These are phyloP conservation scores for Pseudoips prasinana DNA, from an alignment of 2,888 invertebrate species.

Conservation along the genomic window DNA sequence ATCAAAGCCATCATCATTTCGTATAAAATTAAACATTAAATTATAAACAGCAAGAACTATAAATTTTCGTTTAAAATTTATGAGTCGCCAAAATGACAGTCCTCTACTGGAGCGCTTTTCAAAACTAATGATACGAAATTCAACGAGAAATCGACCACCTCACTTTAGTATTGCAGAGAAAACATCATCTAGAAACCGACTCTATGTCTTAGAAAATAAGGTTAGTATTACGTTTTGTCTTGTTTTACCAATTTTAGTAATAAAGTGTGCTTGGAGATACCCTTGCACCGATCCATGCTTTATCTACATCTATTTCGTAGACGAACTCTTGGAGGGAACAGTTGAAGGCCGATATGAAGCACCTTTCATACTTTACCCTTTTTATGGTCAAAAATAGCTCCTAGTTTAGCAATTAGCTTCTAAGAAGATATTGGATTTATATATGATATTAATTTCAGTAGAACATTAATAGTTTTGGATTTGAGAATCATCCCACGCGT, in stretches of 20 bases:
- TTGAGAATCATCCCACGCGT: no score
- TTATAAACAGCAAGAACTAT: no score
- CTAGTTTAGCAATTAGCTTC: slow-evolving; percentile 7
- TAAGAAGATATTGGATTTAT: no score
- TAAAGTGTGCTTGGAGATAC: slow-evolving; percentile 29
- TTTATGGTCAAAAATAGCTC: slow-evolving; percentile 34
- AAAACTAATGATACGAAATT: slow-evolving; percentile 36
- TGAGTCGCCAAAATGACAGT: slow-evolving; percentile 24
- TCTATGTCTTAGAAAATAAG: neutral
- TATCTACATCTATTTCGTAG: slow-evolving; percentile 55
- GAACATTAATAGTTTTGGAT: no score
- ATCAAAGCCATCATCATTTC: no score
- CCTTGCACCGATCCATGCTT: slow-evolving; percentile 43
- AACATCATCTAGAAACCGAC: slow-evolving; percentile 5
- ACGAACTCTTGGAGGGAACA: slow-evolving; percentile 27
- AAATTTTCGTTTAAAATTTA: no score
- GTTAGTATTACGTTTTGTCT: slow-evolving; percentile 1
- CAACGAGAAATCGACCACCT: slow-evolving; percentile 21
- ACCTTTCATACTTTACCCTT: slow-evolving; percentile 34
- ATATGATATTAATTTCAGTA: no score
- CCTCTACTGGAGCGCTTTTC: slow-evolving; percentile 29
- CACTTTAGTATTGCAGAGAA: slow-evolving; percentile 8
- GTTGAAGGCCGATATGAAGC: slow-evolving; percentile 46
- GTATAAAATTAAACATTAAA: no score
- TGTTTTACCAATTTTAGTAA: slow-evolving; percentile 22